Conservation (phyloP, 2,888 invertebrate genomes). For the Pelosia muscerda region DNA sequence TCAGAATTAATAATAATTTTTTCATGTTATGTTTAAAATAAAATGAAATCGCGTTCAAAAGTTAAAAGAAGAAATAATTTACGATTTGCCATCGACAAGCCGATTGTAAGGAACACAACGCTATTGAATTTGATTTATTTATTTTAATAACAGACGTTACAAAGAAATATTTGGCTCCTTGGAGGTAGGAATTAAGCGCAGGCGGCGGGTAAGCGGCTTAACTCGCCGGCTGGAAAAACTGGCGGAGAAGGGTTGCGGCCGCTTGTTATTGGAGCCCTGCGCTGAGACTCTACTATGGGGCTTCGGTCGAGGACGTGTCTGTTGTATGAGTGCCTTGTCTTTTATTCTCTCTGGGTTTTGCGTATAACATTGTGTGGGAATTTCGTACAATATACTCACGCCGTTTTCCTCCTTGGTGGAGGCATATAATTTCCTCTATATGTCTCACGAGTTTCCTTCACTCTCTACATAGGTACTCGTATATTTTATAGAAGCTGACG, state of each 20-base stretch:
- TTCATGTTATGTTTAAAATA: background rate
- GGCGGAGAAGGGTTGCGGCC: conserved; percentile 33
- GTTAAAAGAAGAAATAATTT: background rate
- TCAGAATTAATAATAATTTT: background rate
- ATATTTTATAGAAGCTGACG: background rate
- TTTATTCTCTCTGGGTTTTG: background rate
- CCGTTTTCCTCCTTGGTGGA: too few species aligned
- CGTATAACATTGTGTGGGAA: background rate
- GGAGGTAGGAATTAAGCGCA: conserved; percentile 44
- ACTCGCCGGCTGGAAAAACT: conserved; percentile 28
- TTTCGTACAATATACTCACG: background rate
- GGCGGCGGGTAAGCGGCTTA: conserved; percentile 43
- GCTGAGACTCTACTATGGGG: conserved; percentile 8
- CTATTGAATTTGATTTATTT: background rate
- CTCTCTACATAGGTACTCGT: background rate
- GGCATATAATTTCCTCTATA: background rate
- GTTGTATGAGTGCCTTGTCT: background rate
- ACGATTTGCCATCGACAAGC: background rate
- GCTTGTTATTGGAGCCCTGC: conserved; percentile 21
- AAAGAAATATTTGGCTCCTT: conserved; percentile 30
- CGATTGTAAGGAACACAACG: background rate
- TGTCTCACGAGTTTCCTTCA: background rate
- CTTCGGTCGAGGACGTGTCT: background rate
- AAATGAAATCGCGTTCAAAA: background rate
- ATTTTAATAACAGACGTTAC: conserved; percentile 39